Percentiles rank a stretch among this genome's conserved stretches.
Evolutionary conservation across 1,140 invertebrate species (phyloP).

Genomic region (Agraylea sexmaculata): DNA sequence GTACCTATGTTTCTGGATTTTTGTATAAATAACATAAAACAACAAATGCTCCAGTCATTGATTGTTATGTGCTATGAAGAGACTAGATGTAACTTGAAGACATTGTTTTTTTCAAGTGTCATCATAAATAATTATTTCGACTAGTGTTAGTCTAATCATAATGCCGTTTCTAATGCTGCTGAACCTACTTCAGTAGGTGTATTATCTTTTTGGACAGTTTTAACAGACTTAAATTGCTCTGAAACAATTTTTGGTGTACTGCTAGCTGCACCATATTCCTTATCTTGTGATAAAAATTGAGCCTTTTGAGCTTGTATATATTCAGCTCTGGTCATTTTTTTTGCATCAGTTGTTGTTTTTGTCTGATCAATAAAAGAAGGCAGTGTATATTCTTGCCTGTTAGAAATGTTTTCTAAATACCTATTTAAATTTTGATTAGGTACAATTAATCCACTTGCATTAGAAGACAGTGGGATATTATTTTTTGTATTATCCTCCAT

Average conservation of each 20-base stretch:
- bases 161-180: constrained; percentile 44
- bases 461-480: not conserved
- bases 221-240: constrained; percentile 1
- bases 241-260: constrained; percentile 7
- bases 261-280: not conserved
- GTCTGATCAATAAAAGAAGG: not conserved
- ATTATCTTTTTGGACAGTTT: constrained; percentile 11
- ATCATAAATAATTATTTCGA: too few relatives aligned
- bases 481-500: not conserved
- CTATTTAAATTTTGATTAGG: constrained; percentile 2
- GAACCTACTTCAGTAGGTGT: constrained; percentile 25
- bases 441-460: too few relatives aligned
- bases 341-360: constrained; percentile 4
- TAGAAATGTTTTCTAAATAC: constrained; percentile 1
- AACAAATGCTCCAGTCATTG: too few relatives aligned
- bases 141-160: too few relatives aligned
- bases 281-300: constrained; percentile 18
- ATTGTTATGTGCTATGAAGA: too few relatives aligned
- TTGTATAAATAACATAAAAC: too few relatives aligned
- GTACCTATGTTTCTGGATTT: too few relatives aligned
- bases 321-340: constrained; percentile 17
- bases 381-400: constrained; percentile 1
- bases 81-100: too few relatives aligned
- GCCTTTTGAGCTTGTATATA: constrained; percentile 19
- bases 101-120: too few relatives aligned